phyloP scores from a whole-genome alignment of 1,140 invertebrate species.

The Atopsyche davidsoni region DNA sequence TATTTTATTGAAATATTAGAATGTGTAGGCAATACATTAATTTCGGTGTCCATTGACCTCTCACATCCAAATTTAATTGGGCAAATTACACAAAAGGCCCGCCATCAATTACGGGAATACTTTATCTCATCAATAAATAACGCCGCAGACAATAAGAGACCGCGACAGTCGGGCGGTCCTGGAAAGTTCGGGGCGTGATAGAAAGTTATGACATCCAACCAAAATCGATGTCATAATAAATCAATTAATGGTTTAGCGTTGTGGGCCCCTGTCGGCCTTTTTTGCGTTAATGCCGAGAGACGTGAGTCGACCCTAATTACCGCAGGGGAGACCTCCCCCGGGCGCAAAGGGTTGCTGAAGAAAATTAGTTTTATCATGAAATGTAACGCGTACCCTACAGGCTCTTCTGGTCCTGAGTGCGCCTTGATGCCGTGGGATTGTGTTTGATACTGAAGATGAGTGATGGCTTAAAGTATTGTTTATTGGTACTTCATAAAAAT shows the following conservation, averaged over 20 bases:
- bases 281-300: conserved; percentile 24
- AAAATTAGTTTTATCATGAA: conserved; percentile 31
- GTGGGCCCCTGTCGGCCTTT: conserved; percentile 17
- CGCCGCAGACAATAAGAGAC: conserved; percentile 18
- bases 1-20: too few species aligned
- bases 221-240: conserved; percentile 33
- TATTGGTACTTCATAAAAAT: too few species aligned
- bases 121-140: conserved; percentile 17
- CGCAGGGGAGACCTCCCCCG: conserved; percentile 9
- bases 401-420: too few species aligned
- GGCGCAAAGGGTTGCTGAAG: conserved; percentile 26
- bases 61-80: too few species aligned
- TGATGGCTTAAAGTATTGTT: too few species aligned
- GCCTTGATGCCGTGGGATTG: too few species aligned
- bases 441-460: too few species aligned
- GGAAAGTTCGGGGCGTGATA: conserved; percentile 12
- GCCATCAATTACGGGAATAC: conserved; percentile 15
- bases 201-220: conserved; percentile 29
- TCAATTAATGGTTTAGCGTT: conserved; percentile 29
- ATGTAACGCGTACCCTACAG: too few species aligned
- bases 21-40: too few species aligned
- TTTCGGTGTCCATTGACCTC: too few species aligned
- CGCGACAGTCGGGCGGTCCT: conserved; percentile 14
- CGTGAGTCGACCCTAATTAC: conserved; percentile 30
- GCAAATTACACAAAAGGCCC: too few species aligned